These are phyloP conservation scores for Periparus ater DNA, from an alignment of 2,797 vertebrate species.

Conservation along the genomic window DNA sequence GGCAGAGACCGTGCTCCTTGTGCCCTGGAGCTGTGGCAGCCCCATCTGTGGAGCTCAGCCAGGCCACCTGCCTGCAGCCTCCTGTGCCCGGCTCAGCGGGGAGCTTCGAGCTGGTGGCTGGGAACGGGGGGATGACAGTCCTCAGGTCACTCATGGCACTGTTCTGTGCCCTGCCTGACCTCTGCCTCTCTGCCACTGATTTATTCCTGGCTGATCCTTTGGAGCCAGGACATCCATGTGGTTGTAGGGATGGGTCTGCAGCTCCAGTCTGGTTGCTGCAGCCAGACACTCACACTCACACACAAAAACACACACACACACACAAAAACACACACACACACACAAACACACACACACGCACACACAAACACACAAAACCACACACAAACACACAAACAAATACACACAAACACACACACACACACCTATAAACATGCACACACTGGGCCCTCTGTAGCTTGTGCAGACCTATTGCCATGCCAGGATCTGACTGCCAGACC, in stretches of 20 bases:
- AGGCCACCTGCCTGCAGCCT: neutral
- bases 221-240: no score
- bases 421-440: neutral
- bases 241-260: neutral
- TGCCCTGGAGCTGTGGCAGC: neutral
- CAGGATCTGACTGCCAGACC: neutral
- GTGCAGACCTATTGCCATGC: neutral
- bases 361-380: no score
- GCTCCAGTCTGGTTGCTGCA: neutral
- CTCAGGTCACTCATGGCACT: rapidly evolving
- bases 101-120: neutral
- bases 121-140: neutral
- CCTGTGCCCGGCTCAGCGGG: neutral
- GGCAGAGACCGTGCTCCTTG: neutral
- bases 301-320: no score
- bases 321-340: neutral
- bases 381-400: no score
- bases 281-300: neutral
- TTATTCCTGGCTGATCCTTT: neutral
- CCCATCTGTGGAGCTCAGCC: neutral
- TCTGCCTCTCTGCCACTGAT: neutral
- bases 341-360: neutral
- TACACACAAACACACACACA: neutral
- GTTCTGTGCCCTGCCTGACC: rapidly evolving
- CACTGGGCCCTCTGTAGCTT: neutral